Base-by-base conservation (phyloP, 2,888 invertebrate species). In the Oegoconia quadripuncta region DNA sequence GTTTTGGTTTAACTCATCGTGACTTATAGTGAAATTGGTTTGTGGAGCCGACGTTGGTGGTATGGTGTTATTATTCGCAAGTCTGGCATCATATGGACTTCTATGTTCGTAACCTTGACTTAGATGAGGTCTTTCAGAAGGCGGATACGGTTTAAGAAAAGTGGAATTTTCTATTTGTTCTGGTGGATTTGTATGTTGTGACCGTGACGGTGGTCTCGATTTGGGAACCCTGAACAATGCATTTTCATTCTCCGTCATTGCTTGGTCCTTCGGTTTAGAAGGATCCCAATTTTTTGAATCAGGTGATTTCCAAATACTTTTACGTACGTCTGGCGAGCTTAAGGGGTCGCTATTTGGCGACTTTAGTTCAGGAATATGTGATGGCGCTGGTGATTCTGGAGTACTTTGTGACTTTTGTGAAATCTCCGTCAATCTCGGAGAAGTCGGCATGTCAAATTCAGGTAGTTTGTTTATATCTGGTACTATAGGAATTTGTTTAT, bases 171-270 rank as follows among this genome's bases (percentile, higher is more conserved):
- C 89, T 29, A 82, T 38, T 9, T 78, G 66, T 34, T 89, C 87
- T 1, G 75, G 70, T 15, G 88, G 83, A 50, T 88, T 84, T 7
- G 77, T 74, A 18, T 89, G 76, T 39, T 87, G 88, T 1, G 88
- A 89, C 42, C 91, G 79, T 3, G 91, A 92, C 18, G 90, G 92
- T 18, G 91, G 91, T 51, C 90, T 84, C 1, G 90, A 91, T 70
- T 90, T 91, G 1, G 91, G 91, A 13, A 91, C 90, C 56, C 91
- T 77, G 54, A 92, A 92, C 7, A 91, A 82, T 2, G 89, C 84
- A 31, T 88, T 88, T 46, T 89, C 89, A 51, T 74, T 82, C 41
- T 83, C 84, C 15, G 61, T 59, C 2, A 64, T 62, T 3, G 60
- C 48, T 35, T 62, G 66, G 37, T 87, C 87, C 62, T 79, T 84